phyloP scores from a whole-genome alignment of 2,113 vertebrate species.

The Mirza zaza region DNA sequence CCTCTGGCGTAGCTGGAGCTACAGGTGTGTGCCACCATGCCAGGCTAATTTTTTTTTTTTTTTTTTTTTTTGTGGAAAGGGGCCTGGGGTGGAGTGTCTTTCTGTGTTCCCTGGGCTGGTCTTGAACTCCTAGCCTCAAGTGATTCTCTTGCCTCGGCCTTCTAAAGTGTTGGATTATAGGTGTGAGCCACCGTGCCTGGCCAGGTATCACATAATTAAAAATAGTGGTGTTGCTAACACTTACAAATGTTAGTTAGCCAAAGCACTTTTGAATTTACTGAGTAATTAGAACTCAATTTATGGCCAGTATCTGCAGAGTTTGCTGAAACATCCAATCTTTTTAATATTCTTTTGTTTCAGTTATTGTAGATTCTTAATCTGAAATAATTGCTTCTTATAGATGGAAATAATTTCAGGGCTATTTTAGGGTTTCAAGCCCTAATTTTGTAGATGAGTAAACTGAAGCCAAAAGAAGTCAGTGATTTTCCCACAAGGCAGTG shows the following conservation, averaged over 20 bases:
- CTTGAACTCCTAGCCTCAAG: too few species aligned
- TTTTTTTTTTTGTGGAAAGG: too few species aligned
- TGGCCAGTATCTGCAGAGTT: background rate
- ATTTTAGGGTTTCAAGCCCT: background rate
- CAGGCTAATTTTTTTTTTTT: too few species aligned
- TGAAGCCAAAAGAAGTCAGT: background rate
- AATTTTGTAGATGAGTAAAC: slow-evolving; percentile 45
- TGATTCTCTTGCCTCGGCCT: too few species aligned
- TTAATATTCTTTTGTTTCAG: background rate
- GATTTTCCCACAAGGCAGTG: background rate
- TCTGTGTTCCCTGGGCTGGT: too few species aligned
- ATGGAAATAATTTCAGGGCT: slow-evolving; percentile 22
- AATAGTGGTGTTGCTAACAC: background rate
- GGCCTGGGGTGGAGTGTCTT: too few species aligned
- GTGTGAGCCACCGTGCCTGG: too few species aligned
- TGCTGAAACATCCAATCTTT: background rate
- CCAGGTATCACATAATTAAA: background rate
- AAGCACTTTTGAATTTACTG: slow-evolving; percentile 1
- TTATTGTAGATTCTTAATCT: background rate
- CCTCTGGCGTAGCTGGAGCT: too few species aligned
- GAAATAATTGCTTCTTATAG: slow-evolving; percentile 26
- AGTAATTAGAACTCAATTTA: background rate
- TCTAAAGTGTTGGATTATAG: too few species aligned
- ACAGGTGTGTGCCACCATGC: too few species aligned
- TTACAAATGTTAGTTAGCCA: slow-evolving; percentile 31